Conservation (phyloP, 2,888 invertebrate species). For the Leptothorax acervorum region DNA sequence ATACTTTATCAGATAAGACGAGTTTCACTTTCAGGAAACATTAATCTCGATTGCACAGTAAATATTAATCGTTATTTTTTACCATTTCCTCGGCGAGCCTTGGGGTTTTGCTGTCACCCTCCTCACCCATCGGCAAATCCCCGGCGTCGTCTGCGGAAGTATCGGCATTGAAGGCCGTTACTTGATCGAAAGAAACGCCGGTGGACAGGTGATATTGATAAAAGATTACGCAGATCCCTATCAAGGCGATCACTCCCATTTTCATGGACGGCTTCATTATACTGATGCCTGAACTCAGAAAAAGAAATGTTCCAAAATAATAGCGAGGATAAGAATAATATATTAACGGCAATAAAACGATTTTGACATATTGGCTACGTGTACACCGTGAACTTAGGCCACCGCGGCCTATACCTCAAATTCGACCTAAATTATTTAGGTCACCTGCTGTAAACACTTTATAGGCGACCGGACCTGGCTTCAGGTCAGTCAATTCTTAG, state of each 20-base stretch:
- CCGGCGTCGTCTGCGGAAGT: slow-evolving; percentile 73
- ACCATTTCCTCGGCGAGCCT: slow-evolving; percentile 80
- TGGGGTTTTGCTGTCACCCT: slow-evolving; percentile 71
- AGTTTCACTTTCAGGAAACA: neutral
- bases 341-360: neutral
- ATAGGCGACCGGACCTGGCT: too few relatives aligned
- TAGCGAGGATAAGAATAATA: neutral
- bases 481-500: too few relatives aligned
- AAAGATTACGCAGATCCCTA: slow-evolving; percentile 88
- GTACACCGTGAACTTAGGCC: too few relatives aligned
- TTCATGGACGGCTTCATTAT: slow-evolving; percentile 88
- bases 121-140: slow-evolving; percentile 75
- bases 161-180: slow-evolving; percentile 77
- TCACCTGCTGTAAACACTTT: too few relatives aligned
- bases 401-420: too few relatives aligned
- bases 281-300: slow-evolving; percentile 69
- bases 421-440: too few relatives aligned
- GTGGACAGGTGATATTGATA: slow-evolving; percentile 89
- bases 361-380: neutral
- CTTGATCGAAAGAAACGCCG: slow-evolving; percentile 82
- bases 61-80: slow-evolving; percentile 33
- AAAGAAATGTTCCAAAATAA: neutral
- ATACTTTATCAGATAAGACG: neutral
- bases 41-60: neutral
- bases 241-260: slow-evolving; percentile 89